These are phyloP conservation scores for Cuniculus paca DNA, from an alignment of 2,797 vertebrate species.

Conservation along the genomic window DNA sequence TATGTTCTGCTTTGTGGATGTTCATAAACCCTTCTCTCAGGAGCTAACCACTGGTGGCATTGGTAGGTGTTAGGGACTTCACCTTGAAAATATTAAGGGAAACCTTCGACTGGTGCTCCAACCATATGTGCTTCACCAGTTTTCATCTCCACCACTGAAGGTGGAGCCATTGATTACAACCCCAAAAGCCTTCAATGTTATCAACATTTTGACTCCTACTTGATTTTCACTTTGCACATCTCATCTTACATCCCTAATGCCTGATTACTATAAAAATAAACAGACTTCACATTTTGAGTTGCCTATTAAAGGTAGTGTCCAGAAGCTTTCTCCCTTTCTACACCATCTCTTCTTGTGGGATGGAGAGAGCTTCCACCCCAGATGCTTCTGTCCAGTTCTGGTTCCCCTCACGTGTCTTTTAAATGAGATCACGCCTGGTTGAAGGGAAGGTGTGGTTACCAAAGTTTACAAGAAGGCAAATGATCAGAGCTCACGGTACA, in stretches of 20 bases:
- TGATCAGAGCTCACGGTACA: background rate
- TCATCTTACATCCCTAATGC: background rate
- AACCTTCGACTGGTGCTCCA: background rate
- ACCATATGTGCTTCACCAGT: background rate
- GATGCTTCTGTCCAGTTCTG: background rate
- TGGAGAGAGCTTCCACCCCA: background rate
- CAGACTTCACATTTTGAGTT: background rate
- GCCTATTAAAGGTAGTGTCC: background rate
- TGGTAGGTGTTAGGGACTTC: background rate
- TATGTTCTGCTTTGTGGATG: background rate
- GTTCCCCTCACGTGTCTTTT: rapidly evolving
- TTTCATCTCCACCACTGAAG: background rate
- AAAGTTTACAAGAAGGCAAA: background rate
- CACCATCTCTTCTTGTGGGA: background rate
- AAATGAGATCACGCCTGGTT: background rate
- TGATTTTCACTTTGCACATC: background rate
- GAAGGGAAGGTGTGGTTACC: background rate
- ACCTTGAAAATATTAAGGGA: background rate
- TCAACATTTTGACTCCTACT: background rate
- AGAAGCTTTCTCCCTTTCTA: background rate
- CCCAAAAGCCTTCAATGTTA: background rate
- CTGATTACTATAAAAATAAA: background rate
- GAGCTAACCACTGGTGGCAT: background rate
- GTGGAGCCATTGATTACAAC: background rate
- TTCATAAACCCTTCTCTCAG: background rate